Conservation (phyloP, 2,888 invertebrate genomes). For the Polylopha cassiicola region DNA sequence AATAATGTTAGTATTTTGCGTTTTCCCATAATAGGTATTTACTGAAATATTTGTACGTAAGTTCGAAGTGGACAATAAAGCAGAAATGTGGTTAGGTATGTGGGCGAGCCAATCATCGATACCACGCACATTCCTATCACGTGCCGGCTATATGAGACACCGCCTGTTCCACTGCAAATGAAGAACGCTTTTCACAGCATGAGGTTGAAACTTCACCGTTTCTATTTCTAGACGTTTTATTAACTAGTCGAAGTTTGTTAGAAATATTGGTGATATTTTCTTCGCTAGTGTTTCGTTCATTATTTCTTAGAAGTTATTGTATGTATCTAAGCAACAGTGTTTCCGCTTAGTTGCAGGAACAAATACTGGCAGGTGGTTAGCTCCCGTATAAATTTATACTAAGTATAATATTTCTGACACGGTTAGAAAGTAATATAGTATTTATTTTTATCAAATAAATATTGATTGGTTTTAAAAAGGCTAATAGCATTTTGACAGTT, state of each 20-base stretch:
- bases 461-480: too few relatives aligned
- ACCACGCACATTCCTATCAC: conserved; percentile 48
- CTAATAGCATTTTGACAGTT: too few relatives aligned
- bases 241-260: conserved; percentile 36
- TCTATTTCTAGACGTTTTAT: conserved; percentile 42
- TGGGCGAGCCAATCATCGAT: conserved; percentile 19
- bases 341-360: conserved; percentile 37
- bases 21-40: too few relatives aligned
- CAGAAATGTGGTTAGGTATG: conserved; percentile 23
- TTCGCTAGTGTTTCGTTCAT: conserved; percentile 17
- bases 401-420: too few relatives aligned
- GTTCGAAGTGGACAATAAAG: conserved; percentile 33
- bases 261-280: conserved; percentile 32
- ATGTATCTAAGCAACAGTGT: conserved; percentile 31
- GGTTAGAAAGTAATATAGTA: too few relatives aligned
- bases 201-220: conserved; percentile 24
- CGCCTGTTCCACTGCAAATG: conserved; percentile 50
- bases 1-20: too few relatives aligned
- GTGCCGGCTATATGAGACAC: conserved; percentile 58
- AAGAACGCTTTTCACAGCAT: conserved; percentile 35
- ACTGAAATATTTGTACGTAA: conserved; percentile 13
- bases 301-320: conserved; percentile 28
- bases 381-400: conserved; percentile 19
- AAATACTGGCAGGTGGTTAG: conserved; percentile 31
- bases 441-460: too few relatives aligned